Percentiles rank a stretch among this genome's conserved stretches.
These are phyloP conservation scores for Enteromius unitaeniatus DNA, from an alignment of 2,797 vertebrate genomes.

Conservation along the genomic window DNA sequence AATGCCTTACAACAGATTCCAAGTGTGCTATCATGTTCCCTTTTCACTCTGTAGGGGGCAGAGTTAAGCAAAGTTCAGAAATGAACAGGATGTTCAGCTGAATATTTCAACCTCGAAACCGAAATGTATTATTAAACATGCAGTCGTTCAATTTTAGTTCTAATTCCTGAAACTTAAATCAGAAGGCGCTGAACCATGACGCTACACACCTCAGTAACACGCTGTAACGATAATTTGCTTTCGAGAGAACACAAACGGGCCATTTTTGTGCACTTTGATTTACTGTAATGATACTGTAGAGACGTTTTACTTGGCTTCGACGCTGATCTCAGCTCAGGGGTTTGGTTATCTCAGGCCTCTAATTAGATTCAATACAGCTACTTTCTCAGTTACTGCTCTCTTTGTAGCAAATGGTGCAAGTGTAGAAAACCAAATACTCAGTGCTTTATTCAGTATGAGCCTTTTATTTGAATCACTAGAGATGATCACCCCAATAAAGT, in stretches of 20 bases:
- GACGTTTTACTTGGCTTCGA: conserved; percentile 51
- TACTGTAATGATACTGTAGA: conserved; percentile 45
- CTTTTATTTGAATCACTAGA: conserved; percentile 59
- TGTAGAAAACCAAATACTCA: conserved; percentile 78
- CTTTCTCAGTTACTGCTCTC: conserved; percentile 52
- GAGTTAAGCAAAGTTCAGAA: not conserved
- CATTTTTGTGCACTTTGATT: conserved; percentile 51
- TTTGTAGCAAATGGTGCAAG: conserved; percentile 70
- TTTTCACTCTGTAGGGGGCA: conserved; percentile 27
- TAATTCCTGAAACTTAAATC: not conserved
- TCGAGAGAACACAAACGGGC: not conserved
- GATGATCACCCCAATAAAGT: conserved; percentile 38
- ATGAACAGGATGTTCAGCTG: not conserved
- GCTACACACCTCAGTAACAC: not conserved
- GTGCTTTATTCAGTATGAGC: conserved; percentile 66
- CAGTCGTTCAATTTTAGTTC: not conserved
- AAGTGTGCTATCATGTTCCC: conserved; percentile 34
- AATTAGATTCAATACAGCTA: conserved; percentile 43
- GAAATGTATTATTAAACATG: not conserved
- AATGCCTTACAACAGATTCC: conserved; percentile 76
- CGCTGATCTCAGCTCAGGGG: conserved; percentile 63
- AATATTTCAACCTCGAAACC: not conserved
- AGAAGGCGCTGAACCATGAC: not conserved
- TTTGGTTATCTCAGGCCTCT: conserved; percentile 63
- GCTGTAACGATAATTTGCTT: conserved; percentile 1